phyloP scores from a whole-genome alignment of 2,797 vertebrate species.

The Pipistrellus nathusii region DNA sequence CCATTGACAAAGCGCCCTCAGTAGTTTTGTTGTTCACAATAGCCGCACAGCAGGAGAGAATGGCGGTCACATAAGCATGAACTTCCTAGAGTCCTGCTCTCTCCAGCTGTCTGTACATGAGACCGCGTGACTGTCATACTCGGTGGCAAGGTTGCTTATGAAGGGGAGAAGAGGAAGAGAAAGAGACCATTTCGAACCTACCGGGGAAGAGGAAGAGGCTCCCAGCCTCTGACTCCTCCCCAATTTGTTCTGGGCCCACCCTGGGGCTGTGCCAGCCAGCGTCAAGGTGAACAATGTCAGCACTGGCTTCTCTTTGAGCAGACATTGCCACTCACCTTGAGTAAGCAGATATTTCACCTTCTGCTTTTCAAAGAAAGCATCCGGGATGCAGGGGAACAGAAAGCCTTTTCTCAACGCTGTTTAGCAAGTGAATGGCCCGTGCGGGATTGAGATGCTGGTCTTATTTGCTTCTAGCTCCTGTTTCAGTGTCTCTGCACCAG shows the following conservation, averaged over 20 bases:
- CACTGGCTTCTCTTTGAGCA: background rate
- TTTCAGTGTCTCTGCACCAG: background rate
- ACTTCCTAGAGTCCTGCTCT: background rate
- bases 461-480: background rate
- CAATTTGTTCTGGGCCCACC: background rate
- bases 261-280: background rate
- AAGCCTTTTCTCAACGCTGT: constrained; percentile 56
- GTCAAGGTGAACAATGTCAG: no score
- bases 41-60: background rate
- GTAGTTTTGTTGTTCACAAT: background rate
- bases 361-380: constrained; percentile 15
- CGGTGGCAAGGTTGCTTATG: background rate
- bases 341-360: constrained; percentile 38
- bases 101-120: background rate
- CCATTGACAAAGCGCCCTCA: background rate
- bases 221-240: background rate
- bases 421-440: constrained; percentile 67
- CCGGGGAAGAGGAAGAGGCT: background rate
- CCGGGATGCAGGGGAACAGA: background rate
- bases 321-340: constrained; percentile 6
- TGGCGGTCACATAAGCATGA: background rate
- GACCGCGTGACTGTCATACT: background rate
- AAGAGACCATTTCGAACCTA: background rate
- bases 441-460: constrained; percentile 61
- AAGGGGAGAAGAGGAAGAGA: background rate